Conservation (phyloP, 2,113 vertebrate genomes). For the Bambusicola thoracicus region DNA sequence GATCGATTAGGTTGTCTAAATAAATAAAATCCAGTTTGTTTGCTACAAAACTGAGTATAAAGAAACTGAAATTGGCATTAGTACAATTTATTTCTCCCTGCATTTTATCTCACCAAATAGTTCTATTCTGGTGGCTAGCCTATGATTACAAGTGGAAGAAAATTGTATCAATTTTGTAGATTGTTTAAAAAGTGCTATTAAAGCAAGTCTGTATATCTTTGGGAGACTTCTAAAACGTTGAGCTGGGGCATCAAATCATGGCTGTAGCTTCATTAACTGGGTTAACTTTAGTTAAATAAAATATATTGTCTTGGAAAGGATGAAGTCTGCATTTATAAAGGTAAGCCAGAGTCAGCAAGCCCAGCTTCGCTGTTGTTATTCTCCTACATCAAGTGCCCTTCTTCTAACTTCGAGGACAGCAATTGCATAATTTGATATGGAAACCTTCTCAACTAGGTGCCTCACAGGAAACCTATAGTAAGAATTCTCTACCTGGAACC, state of each 20-base stretch:
- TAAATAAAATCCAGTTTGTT: not conserved
- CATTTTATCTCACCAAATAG: not conserved
- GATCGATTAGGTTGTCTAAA: not conserved
- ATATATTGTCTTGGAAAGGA: not conserved
- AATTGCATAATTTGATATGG: not conserved
- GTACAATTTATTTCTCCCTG: not conserved
- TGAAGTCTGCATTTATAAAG: not conserved
- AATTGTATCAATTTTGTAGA: not conserved
- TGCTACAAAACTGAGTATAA: not conserved
- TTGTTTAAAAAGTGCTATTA: not conserved
- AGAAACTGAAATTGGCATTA: not conserved
- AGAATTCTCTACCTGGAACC: conserved; percentile 93
- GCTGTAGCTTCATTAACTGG: not conserved
- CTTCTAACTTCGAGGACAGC: not conserved
- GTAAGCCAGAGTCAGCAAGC: not conserved
- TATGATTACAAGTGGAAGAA: not conserved
- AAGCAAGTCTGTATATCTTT: not conserved
- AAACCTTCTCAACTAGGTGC: not conserved
- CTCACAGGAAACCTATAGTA: conserved; percentile 85
- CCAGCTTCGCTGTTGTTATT: not conserved
- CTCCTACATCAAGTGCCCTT: not conserved
- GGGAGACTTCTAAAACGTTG: not conserved
- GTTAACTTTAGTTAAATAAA: not conserved
- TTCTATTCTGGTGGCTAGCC: not conserved
- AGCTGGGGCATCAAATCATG: not conserved